Evolutionary conservation across 2,113 vertebrate species (phyloP), one percentile per base, ranked within the genome.

Genomic region (Microtus pennsylvanicus): DNA sequence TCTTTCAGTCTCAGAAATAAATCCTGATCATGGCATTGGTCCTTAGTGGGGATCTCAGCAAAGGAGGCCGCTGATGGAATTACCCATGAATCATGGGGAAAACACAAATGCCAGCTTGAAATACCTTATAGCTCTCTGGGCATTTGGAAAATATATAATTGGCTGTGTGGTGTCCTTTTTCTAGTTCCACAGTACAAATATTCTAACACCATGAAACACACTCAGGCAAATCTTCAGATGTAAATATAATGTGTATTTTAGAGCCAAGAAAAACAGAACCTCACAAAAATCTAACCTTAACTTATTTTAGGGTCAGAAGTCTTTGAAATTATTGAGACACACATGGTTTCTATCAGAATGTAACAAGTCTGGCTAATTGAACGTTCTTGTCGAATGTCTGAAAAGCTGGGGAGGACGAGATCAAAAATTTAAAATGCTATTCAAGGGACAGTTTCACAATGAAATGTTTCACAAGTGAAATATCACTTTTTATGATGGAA

Each of bases 171-270:
- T 86, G 47, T 63, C 5, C 42, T 74, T 85, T 90, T 16, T 35
- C 72, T 82, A 93, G 81, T 92, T 96, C 69, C 78, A 16, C 30
- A 72, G 67, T 13, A 69, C 19, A 70, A 21, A 30, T 67, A 90
- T 91, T 74, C 93, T 93, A 94, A 87, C 69, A 77, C 12, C 26
- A 70, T 65, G 24, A 93, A 92, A 94, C 35, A 93, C 7, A 72
- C 22, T 82, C 13, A 82, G 42, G 13, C 38, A 95, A 72, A 80
- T 75, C 55, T 85, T 91, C 33, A 89, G 92, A 89, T 90, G 28
- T 12, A 87, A 92, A 87, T 89, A 94, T 47, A 17, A 91, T 89
- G 95, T 95, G 1, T 77, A 52, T 94, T 94, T 97, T n/a, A 90
- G 17, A 83, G 52, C 47, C 55, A 90, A 93, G 72, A 82, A 96